Base-by-base conservation (phyloP, 2,113 vertebrate species). In the Struthio camelus region DNA sequence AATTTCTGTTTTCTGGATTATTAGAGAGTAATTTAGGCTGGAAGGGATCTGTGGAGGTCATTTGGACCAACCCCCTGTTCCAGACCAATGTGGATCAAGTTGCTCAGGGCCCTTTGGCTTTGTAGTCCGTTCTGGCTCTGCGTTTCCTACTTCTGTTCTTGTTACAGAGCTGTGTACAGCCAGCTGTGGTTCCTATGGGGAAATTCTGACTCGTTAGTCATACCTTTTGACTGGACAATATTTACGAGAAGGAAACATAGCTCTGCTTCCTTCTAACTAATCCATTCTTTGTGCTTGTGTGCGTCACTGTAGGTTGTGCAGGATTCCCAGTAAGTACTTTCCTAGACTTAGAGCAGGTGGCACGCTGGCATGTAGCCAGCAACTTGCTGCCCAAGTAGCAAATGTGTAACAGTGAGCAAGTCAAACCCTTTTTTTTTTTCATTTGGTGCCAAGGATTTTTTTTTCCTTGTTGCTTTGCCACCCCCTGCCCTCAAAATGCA, bases 261-360 rank as follows among this genome's bases (percentile, higher is more conserved):
- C n/a, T 86, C 61, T 79, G n/a, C 50, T 89, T 86, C 72, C 72
- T 89, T 79, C 44, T 32, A 85, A 11, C 30, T 44, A 32, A 83
- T 36, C 44, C 4, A 1, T 75, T 79, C 48, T 66, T 83, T 44
- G n/a, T 27, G 34, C 15, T 44, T 69, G 38, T 42, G 22, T 53
- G 30, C 65, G 32, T 79, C 81, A 77, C 25, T 50, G 8, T 28
- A 70, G 85, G 34, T 70, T 54, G 42, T 86, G 38, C 54, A 75
- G 62, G 4, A 44, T 61, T 80, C 44, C 38, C 27, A 24, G 71
- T 20, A 38, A 8, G 30, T 69, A 14, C 73, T 85, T 89, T 78
- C 10, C 77, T 75, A 61, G 34, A 56, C 4, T 58, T 40, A 36
- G 40, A n/a, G 32, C 19, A 44, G 36, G 34, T 69, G 53, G 30